Evolutionary conservation across 2,888 invertebrate species (phyloP).

Genomic region (Melinaea marsaeus): DNA sequence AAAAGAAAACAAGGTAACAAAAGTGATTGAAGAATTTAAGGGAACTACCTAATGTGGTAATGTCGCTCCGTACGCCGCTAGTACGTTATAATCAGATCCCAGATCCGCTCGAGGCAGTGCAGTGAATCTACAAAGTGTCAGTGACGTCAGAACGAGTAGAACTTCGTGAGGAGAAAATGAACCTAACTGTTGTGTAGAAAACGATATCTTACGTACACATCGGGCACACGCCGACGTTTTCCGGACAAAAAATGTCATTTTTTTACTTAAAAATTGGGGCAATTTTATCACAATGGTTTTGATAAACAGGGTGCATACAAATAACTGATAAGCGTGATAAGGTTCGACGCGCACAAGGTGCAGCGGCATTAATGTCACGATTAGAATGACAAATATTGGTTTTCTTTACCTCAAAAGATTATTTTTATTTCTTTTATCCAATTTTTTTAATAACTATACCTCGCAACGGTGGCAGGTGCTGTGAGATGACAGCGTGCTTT

Average conservation of each 20-base stretch:
- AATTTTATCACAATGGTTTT: constrained; percentile 10
- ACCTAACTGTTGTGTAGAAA: not conserved
- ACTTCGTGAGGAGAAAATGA: not conserved
- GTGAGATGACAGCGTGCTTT: constrained; percentile 4
- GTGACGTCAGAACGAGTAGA: not conserved
- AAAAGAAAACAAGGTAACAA: no score
- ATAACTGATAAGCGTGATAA: constrained; percentile 55
- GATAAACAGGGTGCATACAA: constrained; percentile 32
- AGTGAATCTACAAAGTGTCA: not conserved
- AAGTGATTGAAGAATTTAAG: no score
- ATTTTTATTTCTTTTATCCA: constrained; percentile 16
- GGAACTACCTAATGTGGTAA: no score
- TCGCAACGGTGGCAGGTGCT: constrained; percentile 16
- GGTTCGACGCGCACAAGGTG: constrained; percentile 43
- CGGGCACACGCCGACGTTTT: constrained; percentile 14
- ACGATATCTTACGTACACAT: constrained; percentile 5
- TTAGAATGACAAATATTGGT: constrained; percentile 60
- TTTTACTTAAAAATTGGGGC: constrained; percentile 1
- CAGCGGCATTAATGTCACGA: constrained; percentile 38
- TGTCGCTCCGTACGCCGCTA: no score
- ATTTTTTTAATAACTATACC: not conserved
- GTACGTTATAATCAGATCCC: not conserved
- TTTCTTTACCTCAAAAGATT: constrained; percentile 21
- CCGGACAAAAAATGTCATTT: constrained; percentile 15
- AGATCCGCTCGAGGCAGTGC: not conserved